These are phyloP conservation scores for Sepioteuthis lessoniana DNA, from an alignment of 2,888 invertebrate species.

Conservation along the genomic window DNA sequence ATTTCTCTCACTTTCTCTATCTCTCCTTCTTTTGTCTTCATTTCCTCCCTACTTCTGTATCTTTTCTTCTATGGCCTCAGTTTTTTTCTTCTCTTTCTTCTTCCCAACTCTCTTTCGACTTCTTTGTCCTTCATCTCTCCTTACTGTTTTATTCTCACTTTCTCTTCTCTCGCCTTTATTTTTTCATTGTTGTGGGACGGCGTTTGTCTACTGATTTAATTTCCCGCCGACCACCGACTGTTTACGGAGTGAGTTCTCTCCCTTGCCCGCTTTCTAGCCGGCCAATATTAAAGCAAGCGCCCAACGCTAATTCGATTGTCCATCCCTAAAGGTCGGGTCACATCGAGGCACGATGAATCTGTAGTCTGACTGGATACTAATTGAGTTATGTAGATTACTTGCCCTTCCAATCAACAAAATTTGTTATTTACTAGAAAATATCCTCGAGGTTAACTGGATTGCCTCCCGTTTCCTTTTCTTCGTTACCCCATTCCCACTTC, in stretches of 20 bases:
- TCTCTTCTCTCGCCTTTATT: neutral
- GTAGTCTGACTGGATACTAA: conserved; percentile 33
- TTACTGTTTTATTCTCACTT: neutral
- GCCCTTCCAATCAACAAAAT: conserved; percentile 33
- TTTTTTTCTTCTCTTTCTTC: neutral
- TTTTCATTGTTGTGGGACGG: neutral
- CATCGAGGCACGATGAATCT: conserved; percentile 21
- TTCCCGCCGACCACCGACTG: neutral
- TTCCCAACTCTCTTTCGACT: neutral
- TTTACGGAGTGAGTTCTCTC: neutral
- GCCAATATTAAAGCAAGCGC: conserved; percentile 2
- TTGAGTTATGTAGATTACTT: conserved; percentile 33
- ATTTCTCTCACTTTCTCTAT: neutral
- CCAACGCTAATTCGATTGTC: neutral
- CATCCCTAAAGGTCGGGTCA: conserved; percentile 13
- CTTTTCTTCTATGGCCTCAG: neutral
- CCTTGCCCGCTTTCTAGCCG: neutral
- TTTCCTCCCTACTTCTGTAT: neutral
- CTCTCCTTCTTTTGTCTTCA: too few relatives aligned
- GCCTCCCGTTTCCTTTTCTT: neutral
- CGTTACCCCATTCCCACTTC: neutral
- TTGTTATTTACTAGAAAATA: conserved; percentile 33
- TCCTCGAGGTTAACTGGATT: conserved; percentile 1
- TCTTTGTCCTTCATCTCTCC: neutral
- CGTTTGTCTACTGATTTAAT: conserved; percentile 1